Percentiles rank a stretch among this genome's conserved stretches.
phyloP scores from a whole-genome alignment of 2,888 invertebrate genomes.

The Geotrupes spiniger region DNA sequence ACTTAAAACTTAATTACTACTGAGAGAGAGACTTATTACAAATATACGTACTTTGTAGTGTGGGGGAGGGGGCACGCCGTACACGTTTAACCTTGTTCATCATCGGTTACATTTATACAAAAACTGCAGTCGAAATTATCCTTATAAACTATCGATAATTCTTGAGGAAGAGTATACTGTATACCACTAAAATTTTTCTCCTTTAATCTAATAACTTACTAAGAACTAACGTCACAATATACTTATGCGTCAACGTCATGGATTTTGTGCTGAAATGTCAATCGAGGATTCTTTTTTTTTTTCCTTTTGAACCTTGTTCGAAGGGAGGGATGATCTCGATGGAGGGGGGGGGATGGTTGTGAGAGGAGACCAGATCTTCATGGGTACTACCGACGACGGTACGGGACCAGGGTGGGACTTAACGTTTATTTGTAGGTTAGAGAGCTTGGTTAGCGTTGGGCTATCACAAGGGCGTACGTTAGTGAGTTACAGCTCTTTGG shows the following conservation, averaged over 20 bases:
- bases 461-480: conserved; percentile 50
- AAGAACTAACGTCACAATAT: conserved; percentile 20
- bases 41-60: too few species aligned
- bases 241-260: conserved; percentile 19
- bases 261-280: conserved; percentile 9
- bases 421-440: conserved; percentile 21
- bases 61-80: too few species aligned
- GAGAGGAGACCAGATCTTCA: too few species aligned
- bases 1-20: too few species aligned
- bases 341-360: background rate
- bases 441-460: conserved; percentile 48
- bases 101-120: conserved; percentile 17
- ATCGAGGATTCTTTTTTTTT: conserved; percentile 2
- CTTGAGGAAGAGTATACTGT: conserved; percentile 18
- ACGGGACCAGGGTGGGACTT: background rate
- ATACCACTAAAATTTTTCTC: conserved; percentile 14
- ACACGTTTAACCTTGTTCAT: too few species aligned
- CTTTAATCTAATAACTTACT: conserved; percentile 16
- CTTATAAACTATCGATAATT: conserved; percentile 17
- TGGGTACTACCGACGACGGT: background rate
- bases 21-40: too few species aligned
- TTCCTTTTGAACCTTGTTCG: too few species aligned
- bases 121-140: conserved; percentile 21
- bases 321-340: background rate
- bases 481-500: conserved; percentile 51